Conservation (phyloP, 2,113 vertebrate genomes). For the Callopanchax toddi region DNA sequence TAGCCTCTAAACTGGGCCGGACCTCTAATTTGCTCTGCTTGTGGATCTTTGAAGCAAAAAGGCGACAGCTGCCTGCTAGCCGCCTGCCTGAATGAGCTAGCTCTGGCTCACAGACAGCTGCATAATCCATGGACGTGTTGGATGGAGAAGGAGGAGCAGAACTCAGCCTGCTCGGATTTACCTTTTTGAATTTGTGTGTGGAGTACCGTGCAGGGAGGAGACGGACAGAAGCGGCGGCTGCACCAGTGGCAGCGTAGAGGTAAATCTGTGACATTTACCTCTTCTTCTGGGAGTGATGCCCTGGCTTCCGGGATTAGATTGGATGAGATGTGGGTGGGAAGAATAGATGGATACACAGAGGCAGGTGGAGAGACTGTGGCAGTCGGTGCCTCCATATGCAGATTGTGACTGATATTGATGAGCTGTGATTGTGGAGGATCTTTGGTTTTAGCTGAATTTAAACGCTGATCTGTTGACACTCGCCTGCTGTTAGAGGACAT, state of each 20-base stretch:
- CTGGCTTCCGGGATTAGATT: slow-evolving; percentile 69
- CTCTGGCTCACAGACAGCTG: slow-evolving; percentile 79
- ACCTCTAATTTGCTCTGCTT: slow-evolving; percentile 84
- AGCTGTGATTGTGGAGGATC: slow-evolving; percentile 42
- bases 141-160: slow-evolving; percentile 36
- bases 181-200: slow-evolving; percentile 53
- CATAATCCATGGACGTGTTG: slow-evolving; percentile 74
- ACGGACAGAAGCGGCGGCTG: slow-evolving; percentile 31
- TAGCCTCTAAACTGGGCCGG: slow-evolving; percentile 81
- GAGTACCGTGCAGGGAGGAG: slow-evolving; percentile 50
- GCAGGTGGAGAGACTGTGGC: slow-evolving; percentile 54
- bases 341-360: slow-evolving; percentile 49
- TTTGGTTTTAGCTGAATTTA: slow-evolving; percentile 54
- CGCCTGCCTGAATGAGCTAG: slow-evolving; percentile 68
- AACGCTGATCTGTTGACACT: slow-evolving; percentile 70
- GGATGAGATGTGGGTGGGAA: slow-evolving; percentile 61
- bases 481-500: slow-evolving; percentile 73
- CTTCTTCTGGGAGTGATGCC: slow-evolving; percentile 61
- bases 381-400: slow-evolving; percentile 21
- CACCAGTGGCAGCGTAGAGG: slow-evolving; percentile 51
- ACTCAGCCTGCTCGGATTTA: slow-evolving; percentile 58
- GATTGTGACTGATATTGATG: slow-evolving; percentile 55
- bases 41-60: slow-evolving; percentile 85
- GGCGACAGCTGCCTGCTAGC: slow-evolving; percentile 83
- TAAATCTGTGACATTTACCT: slow-evolving; percentile 75